Percentiles rank a stretch among this genome's conserved stretches.
Evolutionary conservation across 2,888 invertebrate species (phyloP).

Genomic region (Malachius bipustulatus): DNA sequence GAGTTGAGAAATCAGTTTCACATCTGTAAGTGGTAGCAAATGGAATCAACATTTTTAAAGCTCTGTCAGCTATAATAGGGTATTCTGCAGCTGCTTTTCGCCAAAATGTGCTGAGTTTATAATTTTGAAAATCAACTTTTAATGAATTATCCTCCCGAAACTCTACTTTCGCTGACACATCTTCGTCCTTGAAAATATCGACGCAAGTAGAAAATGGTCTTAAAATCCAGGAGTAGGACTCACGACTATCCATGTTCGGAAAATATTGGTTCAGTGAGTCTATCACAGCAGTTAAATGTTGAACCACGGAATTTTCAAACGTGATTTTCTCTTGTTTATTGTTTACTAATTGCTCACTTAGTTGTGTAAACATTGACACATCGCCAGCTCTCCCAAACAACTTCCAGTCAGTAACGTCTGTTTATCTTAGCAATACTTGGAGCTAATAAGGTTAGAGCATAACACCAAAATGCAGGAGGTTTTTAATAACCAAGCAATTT

Average conservation of each 20-base stretch:
- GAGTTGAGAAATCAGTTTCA: conserved; percentile 11
- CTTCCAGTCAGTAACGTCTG: no score
- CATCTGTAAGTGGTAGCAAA: conserved; percentile 11
- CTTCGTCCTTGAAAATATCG: conserved; percentile 10
- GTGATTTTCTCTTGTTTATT: conserved; percentile 5
- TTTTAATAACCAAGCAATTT: no score
- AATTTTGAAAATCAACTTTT: conserved; percentile 9
- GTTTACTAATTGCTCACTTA: conserved; percentile 11
- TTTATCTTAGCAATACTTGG: no score
- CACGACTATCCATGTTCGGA: conserved; percentile 6
- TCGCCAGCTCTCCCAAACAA: no score
- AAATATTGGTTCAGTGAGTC: conserved; percentile 7
- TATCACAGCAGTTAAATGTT: conserved; percentile 9
- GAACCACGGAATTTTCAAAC: conserved; percentile 10
- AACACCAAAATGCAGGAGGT: no score
- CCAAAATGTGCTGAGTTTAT: conserved; percentile 6
- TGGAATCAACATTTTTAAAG: conserved; percentile 10
- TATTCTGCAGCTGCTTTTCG: conserved; percentile 10
- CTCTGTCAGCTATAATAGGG: conserved; percentile 11
- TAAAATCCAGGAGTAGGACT: conserved; percentile 4
- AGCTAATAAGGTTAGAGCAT: no score
- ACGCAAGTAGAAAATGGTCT: conserved; percentile 9
- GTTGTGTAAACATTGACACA: conserved; percentile 20
- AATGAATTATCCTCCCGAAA: conserved; percentile 11
- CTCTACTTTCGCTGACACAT: conserved; percentile 10